phyloP scores from a whole-genome alignment of 2,888 invertebrate genomes.

The Deroplatys truncata region DNA sequence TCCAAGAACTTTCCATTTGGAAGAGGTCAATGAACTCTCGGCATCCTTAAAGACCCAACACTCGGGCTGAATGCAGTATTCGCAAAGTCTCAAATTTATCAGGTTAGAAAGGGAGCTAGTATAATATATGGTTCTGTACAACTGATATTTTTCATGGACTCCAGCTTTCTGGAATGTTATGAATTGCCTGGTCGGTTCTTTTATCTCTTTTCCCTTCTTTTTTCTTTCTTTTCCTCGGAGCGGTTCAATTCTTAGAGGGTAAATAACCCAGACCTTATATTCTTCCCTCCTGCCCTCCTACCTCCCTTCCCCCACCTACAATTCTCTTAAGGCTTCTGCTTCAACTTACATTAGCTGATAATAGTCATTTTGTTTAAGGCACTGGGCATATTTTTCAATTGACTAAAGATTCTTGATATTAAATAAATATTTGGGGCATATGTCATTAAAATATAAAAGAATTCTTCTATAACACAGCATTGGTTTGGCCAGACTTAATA shows the following conservation, averaged over 20 bases:
- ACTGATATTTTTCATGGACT: conserved; percentile 2
- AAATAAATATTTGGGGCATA: neutral
- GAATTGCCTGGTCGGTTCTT: neutral
- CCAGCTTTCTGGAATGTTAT: conserved; percentile 1
- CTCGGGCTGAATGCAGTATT: neutral
- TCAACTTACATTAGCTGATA: neutral
- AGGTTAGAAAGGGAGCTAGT: neutral
- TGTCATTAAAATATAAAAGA: too few species aligned
- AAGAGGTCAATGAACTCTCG: neutral
- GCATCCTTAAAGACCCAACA: neutral
- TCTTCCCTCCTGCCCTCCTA: neutral
- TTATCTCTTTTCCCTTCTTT: neutral
- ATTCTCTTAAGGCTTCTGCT: neutral
- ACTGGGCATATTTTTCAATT: neutral
- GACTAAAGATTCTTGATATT: neutral
- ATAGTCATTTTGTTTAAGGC: neutral
- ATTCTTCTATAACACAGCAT: too few species aligned
- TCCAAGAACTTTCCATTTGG: neutral
- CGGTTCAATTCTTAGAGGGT: conserved; percentile 18
- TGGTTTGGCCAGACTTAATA: too few species aligned
- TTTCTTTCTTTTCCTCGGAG: neutral
- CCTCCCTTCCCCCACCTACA: neutral
- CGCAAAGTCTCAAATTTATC: neutral
- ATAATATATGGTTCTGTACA: neutral
- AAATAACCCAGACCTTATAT: conserved; percentile 18